Percentiles rank a stretch among this genome's conserved stretches.
These are phyloP conservation scores for Discoglossus pictus DNA, from an alignment of 2,797 vertebrate species.

Conservation along the genomic window DNA sequence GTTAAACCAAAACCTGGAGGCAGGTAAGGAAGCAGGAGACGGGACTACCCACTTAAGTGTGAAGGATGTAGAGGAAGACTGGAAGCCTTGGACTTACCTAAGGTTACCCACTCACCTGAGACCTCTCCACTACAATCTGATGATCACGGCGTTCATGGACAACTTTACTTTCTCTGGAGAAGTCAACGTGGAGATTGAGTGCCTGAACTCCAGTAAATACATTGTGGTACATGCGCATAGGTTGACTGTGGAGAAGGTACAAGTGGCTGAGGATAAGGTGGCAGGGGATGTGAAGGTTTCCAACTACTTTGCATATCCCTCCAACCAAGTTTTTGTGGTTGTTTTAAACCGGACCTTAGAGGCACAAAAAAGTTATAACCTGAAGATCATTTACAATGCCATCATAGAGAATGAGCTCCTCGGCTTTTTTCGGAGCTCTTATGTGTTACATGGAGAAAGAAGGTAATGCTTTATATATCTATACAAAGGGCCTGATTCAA, in stretches of 20 bases:
- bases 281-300: slow-evolving; percentile 81
- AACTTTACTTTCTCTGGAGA: slow-evolving; percentile 96
- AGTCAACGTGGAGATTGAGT: slow-evolving; percentile 89
- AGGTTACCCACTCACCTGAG: slow-evolving; percentile 79
- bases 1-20: slow-evolving; percentile 53
- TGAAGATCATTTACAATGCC: slow-evolving; percentile 87
- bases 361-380: slow-evolving; percentile 80
- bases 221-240: slow-evolving; percentile 89
- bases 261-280: slow-evolving; percentile 76
- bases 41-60: slow-evolving; percentile 24
- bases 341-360: slow-evolving; percentile 88
- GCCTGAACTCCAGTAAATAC: slow-evolving; percentile 84
- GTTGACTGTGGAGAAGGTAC: slow-evolving; percentile 77
- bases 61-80: slow-evolving; percentile 40
- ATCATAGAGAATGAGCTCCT: slow-evolving; percentile 90
- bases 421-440: slow-evolving; percentile 94
- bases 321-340: slow-evolving; percentile 87
- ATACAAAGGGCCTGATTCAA: too few species aligned
- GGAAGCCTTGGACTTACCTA: slow-evolving; percentile 79
- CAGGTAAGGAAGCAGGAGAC: slow-evolving; percentile 34
- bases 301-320: slow-evolving; percentile 81
- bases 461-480: slow-evolving; percentile 79
- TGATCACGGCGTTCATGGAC: slow-evolving; percentile 88
- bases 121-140: slow-evolving; percentile 91
- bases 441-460: slow-evolving; percentile 83